Evolutionary conservation across 1,140 invertebrate genomes (phyloP).

Genomic region (Drosophila ananassae): DNA sequence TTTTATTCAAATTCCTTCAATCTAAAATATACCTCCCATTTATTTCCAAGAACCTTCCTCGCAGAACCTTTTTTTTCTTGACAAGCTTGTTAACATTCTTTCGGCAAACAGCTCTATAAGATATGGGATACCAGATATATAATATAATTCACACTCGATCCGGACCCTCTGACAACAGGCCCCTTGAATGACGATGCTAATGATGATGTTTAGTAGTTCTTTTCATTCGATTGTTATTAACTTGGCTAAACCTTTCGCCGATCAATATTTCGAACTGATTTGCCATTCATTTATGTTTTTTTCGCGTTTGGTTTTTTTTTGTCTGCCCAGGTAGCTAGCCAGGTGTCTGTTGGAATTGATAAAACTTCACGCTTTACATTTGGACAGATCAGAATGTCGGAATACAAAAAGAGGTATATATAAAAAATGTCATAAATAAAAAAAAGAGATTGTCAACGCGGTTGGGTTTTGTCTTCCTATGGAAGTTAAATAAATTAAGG

Average conservation of each 20-base stretch:
- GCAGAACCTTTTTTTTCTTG: neutral
- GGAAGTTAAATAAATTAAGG: slow-evolving; percentile 50
- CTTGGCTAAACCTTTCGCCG: slow-evolving; percentile 28
- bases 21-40: neutral
- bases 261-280: slow-evolving; percentile 57
- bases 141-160: slow-evolving; percentile 51
- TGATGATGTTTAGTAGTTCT: slow-evolving; percentile 42
- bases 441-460: slow-evolving; percentile 58
- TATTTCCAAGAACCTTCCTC: neutral
- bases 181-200: slow-evolving; percentile 18
- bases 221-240: slow-evolving; percentile 17
- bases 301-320: neutral
- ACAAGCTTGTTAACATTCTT: slow-evolving; percentile 54
- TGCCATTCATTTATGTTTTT: slow-evolving; percentile 39
- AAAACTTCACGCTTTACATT: slow-evolving; percentile 47
- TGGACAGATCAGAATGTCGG: neutral
- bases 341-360: slow-evolving; percentile 45
- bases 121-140: slow-evolving; percentile 5
- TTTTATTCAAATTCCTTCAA: no score
- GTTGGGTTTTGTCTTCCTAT: slow-evolving; percentile 8
- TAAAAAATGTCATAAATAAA: slow-evolving; percentile 41
- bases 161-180: slow-evolving; percentile 3
- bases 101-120: neutral
- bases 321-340: slow-evolving; percentile 18
- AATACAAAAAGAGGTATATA: no score